phyloP scores from a whole-genome alignment of 2,888 invertebrate species.

The Lasioglossum morio region DNA sequence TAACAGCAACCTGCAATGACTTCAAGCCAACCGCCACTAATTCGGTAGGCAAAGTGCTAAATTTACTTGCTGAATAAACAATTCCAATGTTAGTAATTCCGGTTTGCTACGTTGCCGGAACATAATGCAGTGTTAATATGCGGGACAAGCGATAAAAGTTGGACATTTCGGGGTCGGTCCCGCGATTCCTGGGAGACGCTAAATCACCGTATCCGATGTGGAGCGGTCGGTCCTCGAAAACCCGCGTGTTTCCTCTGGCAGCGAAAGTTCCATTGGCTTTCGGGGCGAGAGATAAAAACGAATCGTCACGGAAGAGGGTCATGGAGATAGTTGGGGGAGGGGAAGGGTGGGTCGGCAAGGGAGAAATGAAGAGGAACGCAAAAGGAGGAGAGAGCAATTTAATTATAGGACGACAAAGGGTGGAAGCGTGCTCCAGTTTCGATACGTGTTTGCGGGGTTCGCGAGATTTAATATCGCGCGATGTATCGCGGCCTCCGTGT shows the following conservation, averaged over 20 bases:
- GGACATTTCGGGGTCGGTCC: constrained; percentile 1
- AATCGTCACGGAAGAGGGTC: constrained; percentile 13
- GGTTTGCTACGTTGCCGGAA: not conserved
- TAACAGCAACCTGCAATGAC: not conserved
- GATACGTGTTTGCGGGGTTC: constrained; percentile 36
- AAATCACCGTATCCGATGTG: not conserved
- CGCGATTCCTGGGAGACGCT: constrained; percentile 2
- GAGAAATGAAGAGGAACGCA: constrained; percentile 9
- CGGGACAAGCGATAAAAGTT: constrained; percentile 9
- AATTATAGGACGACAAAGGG: constrained; percentile 47
- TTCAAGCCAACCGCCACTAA: not conserved
- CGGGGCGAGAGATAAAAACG: constrained; percentile 18
- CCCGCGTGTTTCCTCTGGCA: not conserved
- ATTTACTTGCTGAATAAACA: not conserved
- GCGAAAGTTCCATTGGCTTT: constrained; percentile 5
- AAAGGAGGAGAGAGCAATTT: constrained; percentile 37
- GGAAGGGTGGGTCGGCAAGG: not conserved
- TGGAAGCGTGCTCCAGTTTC: constrained; percentile 34
- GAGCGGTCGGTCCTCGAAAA: not conserved
- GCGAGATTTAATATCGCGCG: constrained; percentile 48
- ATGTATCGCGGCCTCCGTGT: constrained; percentile 17
- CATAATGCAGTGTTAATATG: constrained; percentile 11
- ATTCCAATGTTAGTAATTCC: not conserved
- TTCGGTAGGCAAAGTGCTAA: not conserved
- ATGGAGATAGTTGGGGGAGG: not conserved